Base-by-base conservation (phyloP, 2,888 invertebrate species). In the Rapana venosa region DNA sequence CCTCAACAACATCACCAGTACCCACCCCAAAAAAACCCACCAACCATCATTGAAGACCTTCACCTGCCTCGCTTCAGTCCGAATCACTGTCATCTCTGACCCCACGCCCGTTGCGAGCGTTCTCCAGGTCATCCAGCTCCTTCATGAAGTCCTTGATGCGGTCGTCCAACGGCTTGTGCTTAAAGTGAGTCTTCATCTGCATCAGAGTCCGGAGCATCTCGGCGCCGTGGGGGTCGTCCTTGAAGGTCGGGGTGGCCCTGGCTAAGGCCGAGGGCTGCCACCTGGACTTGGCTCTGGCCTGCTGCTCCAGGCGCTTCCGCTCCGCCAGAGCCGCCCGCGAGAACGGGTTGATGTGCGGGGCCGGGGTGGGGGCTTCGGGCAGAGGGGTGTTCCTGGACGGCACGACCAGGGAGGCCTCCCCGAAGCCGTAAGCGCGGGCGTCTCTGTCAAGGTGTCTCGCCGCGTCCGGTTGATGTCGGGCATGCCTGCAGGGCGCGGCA, bases 121-220 rank as follows among this genome's bases (percentile, higher is more conserved):
- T 47, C 22, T 84, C 32, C 36, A 87, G 87, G 20, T 90, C 90
- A 22, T 87, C 83, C 66, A 90, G 47, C 47, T 90, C 90, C 47
- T 56, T 77, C 66, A 87, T 87, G 77, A 90, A 90, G 30, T 90
- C 90, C 83, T 87, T 81, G 70, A 90, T 87, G 20, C 90, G 58
- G 36, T 90, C 87, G 32, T 90, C 84, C 58, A 87, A 74, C 0
- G 90, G 90, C 35, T 90, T 90, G 35, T 56, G 36, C 47, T 11
- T 89, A 87, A 90, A 87, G 35, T 87, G 36, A 17, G 87, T 26
- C 81, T 83, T 83, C 36, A 83, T 83, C 83, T 70, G 74, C 87
- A 87, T 15, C 32, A 87, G 70, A 17, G 87, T 47, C 30, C 47
- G 70, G 0, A 87, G 35, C 87, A 87, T 15, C 15, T 87, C 87